Base-by-base conservation (phyloP, 2,888 invertebrate genomes). In the Hydroisotoma schaefferi region DNA sequence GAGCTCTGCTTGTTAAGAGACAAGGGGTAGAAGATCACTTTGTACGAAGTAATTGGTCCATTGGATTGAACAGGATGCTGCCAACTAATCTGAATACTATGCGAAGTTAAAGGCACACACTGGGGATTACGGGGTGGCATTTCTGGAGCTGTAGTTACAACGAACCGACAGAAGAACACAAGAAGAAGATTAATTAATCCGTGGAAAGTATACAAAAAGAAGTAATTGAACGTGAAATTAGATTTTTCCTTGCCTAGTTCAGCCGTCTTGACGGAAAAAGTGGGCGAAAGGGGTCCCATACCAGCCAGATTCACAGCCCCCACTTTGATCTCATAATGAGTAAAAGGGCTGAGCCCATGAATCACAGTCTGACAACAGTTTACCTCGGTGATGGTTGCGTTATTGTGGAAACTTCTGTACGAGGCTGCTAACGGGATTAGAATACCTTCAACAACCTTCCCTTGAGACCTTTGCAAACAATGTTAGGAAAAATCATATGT, bases 21-120 rank as follows among this genome's bases (percentile, higher is more conserved):
- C 20, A 65, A 47, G 1, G 70, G 68, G 55, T 68, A 71, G 47
- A 68, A 71, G 43, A 57, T 26, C 18, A 71, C 62, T 63, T 69
- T 71, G 62, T 69, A 71, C 0, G 64, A 64, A 3, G 66, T 69
- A 43, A 71, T 65, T 12, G 68, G 59, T 47, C 71, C 71, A 63
- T 71, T 71, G 1, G 67, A n/a, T 37, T 62, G 55, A 18, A 44
- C n/a, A 2, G 71, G 69, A 23, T 59, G 62, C 58, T 67, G 67
- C 71, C 71, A 71, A 48, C 62, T 68, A 53, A 71, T 58, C 54
- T 71, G 71, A 55, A 71, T 67, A 56, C 69, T 68, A 52, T 69
- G 66, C 18, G 68, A 65, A n/a, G 71, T 67, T 4, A 68, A 60
- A 27, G 67, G 46, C 2, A 63, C 58, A 54, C 71, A 71, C 29